Evolutionary conservation across 2,888 invertebrate species (phyloP), one percentile per base, ranked within the genome.

Genomic region (Eupithecia vulgata): DNA sequence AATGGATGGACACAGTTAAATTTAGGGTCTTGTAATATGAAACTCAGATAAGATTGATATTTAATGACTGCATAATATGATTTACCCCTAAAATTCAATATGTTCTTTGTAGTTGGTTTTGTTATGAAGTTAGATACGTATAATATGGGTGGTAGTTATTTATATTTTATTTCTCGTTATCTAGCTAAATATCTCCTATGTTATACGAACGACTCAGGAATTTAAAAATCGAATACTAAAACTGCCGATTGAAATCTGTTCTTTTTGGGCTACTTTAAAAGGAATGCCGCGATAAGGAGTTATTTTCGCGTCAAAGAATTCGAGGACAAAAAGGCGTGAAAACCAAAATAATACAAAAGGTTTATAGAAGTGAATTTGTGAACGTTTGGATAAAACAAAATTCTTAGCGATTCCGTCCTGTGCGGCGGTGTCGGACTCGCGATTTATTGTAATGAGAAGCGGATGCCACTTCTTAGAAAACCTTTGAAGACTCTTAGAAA

Each of bases 301-400:
- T 94, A 93, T 94, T 93, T 94, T 93, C 88, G 93, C 92, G 89
- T 92, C 91, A 90, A 90, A 87, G 93, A 91, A 93, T 93, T 89
- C 90, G 89, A 84, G 87, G 91, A 88, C 91, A 94, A 94, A 94
- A 94, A 94, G 91, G 94, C 94, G 94, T 94, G 93, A 94, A 94
- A 94, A 93, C 91, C 86, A 91, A 94, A 94, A 94, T 92, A 93
- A 92, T 88, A 92, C 91, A 94, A 94, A 94, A 94, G 85, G 87
- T 88, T 85, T 89, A 88, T 92, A 92, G 91, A 92, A 88, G 91
- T 93, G 94, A 94, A 94, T 94, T 94, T 94, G 94, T 94, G 94
- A 94, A 91, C 91, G 93, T 93, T 93, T 90, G 93, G 89, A 88
- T 92, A 92, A 92, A 94, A 94, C 94, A 93, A 87, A 94, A 94